Evolutionary conservation across 2,797 vertebrate species (phyloP).

Genomic region (Malacoraja senta): DNA sequence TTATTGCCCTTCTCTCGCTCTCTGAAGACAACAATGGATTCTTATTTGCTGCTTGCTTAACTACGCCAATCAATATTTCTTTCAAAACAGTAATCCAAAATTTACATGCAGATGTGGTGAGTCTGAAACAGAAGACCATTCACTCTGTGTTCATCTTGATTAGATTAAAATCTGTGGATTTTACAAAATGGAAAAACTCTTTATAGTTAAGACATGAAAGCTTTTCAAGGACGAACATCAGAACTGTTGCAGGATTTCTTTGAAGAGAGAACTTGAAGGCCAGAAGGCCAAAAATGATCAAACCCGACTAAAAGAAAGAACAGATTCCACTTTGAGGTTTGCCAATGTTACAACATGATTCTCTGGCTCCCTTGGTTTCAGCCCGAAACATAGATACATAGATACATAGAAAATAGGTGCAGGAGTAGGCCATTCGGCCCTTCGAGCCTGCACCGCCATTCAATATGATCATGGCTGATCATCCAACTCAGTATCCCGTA

Average conservation of each 20-base stretch:
- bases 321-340: not conserved
- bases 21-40: not conserved
- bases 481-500: too few relatives aligned
- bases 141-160: not conserved
- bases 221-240: not conserved
- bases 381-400: too few relatives aligned
- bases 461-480: too few relatives aligned
- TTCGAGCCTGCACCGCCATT: too few relatives aligned
- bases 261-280: not conserved
- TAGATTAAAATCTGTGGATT: slow-evolving; percentile 20
- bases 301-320: not conserved
- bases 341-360: not conserved
- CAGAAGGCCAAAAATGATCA: not conserved
- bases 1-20: not conserved
- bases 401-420: too few relatives aligned
- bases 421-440: too few relatives aligned
- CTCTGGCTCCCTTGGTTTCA: too few relatives aligned
- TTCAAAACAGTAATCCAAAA: not conserved
- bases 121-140: slow-evolving; percentile 4
- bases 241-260: not conserved
- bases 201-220: slow-evolving; percentile 14
- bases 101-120: not conserved
- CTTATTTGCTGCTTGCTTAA: not conserved
- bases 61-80: not conserved
- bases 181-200: slow-evolving; percentile 1